These are phyloP conservation scores for Epinotia nisella DNA, from an alignment of 2,888 invertebrate species.

Conservation along the genomic window DNA sequence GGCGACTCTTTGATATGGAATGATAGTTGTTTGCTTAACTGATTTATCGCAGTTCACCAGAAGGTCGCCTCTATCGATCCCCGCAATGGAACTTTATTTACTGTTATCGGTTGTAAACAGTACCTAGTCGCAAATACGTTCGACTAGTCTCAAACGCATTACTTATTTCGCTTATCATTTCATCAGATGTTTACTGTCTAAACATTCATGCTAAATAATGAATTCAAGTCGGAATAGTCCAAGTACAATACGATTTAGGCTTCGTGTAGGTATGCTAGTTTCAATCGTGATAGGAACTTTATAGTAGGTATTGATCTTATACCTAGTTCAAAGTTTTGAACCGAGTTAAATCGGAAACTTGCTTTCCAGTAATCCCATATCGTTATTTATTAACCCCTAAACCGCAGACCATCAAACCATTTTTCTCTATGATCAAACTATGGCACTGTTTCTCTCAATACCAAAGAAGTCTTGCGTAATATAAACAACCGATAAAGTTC, in stretches of 20 bases:
- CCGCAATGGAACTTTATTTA: slow-evolving; percentile 62
- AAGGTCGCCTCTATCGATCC: slow-evolving; percentile 69
- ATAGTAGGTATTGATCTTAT: background rate
- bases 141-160: slow-evolving; percentile 7
- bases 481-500: slow-evolving; percentile 13
- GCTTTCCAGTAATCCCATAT: background rate
- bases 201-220: background rate
- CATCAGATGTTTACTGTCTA: slow-evolving; percentile 14
- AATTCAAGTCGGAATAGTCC: background rate
- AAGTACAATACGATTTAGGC: background rate
- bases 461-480: background rate
- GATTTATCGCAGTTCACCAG: slow-evolving; percentile 74
- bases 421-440: background rate
- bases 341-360: background rate
- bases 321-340: background rate
- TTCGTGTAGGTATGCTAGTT: background rate
- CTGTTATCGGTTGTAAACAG: slow-evolving; percentile 54
- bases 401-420: slow-evolving; percentile 1
- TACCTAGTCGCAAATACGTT: slow-evolving; percentile 16
- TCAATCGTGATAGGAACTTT: background rate
- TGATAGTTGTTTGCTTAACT: slow-evolving; percentile 65
- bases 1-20: slow-evolving; percentile 58
- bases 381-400: background rate
- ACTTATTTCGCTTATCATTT: slow-evolving; percentile 32
- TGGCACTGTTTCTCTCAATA: background rate